A percentile compares a stretch with the other conserved stretches of the same genome.
Evolutionary conservation across 53 echinoderm and acorn worm genomes (phyloP).

Genomic region (Astropecten irregularis): DNA sequence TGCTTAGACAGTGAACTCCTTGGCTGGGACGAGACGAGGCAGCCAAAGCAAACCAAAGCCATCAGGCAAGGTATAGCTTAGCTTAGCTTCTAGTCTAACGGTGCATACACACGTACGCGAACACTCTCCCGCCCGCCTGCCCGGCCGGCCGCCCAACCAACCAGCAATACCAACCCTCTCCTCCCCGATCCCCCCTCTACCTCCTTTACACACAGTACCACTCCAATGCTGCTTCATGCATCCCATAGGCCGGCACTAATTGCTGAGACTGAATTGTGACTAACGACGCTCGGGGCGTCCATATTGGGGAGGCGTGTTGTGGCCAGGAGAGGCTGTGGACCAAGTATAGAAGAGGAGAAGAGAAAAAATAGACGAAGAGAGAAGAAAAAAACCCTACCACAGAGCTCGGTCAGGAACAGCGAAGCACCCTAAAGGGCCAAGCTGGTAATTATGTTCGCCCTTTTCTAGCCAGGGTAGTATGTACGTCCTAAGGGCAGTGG

Average conservation of each 20-base stretch:
- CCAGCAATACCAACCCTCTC: no score
- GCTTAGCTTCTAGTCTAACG: neutral
- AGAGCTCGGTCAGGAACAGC: constrained; percentile 9
- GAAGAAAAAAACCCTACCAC: constrained; percentile 4
- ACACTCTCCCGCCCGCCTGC: no score
- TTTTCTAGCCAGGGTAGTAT: constrained; percentile 46
- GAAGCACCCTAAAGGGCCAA: constrained; percentile 26
- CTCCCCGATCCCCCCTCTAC: no score
- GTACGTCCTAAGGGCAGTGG: constrained; percentile 31
- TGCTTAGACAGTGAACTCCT: no score
- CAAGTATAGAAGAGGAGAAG: no score
- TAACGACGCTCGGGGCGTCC: constrained; percentile 49
- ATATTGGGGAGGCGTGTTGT: constrained; percentile 55
- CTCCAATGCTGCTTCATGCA: constrained; percentile 18
- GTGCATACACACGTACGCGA: no score
- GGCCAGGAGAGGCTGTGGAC: no score
- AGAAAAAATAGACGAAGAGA: neutral
- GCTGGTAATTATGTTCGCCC: constrained; percentile 57
- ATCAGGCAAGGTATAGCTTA: neutral
- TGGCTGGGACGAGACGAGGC: no score
- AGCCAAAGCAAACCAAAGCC: neutral
- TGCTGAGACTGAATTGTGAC: constrained; percentile 52
- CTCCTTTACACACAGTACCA: no score
- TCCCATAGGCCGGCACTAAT: constrained; percentile 34
- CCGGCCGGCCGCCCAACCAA: no score